Conservation (phyloP, 2,888 invertebrate species). For the Hemicrepidius hirtus region DNA sequence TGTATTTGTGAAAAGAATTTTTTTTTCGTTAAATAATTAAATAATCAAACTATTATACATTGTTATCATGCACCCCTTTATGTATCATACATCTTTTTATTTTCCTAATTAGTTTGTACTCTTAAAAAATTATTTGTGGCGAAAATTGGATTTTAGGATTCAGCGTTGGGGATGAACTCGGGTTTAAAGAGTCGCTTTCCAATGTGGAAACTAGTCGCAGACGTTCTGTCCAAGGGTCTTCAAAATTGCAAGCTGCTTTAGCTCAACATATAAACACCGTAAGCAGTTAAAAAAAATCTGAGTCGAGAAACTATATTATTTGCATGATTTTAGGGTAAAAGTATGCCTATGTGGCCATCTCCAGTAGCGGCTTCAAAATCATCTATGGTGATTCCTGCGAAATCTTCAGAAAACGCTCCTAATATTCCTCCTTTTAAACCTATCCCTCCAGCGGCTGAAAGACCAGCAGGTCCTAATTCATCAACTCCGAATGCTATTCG, state of each 20-base stretch:
- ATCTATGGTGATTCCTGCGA: not conserved
- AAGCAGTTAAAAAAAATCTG: slow-evolving; percentile 24
- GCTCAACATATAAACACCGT: slow-evolving; percentile 58
- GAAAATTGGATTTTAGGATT: slow-evolving; percentile 78
- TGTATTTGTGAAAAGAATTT: too few relatives aligned
- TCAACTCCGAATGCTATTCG: slow-evolving; percentile 26
- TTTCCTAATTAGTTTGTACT: not conserved
- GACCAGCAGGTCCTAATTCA: slow-evolving; percentile 64
- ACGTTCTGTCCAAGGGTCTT: slow-evolving; percentile 68
- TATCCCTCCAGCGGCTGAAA: slow-evolving; percentile 79
- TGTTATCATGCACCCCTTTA: too few relatives aligned
- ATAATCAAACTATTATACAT: not conserved
- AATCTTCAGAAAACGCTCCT: slow-evolving; percentile 20
- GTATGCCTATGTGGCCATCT: slow-evolving; percentile 33
- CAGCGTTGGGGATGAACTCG: slow-evolving; percentile 89
- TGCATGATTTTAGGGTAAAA: slow-evolving; percentile 48
- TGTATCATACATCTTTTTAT: not conserved
- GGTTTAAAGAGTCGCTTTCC: slow-evolving; percentile 88
- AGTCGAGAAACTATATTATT: not conserved
- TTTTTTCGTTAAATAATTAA: too few relatives aligned
- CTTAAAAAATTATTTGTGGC: not conserved
- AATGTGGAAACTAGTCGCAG: slow-evolving; percentile 82
- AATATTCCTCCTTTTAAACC: slow-evolving; percentile 88
- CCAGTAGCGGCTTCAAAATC: not conserved
- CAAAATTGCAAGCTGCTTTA: slow-evolving; percentile 65